Evolutionary conservation across 2,797 vertebrate species (phyloP).

Genomic region (Nothura maculosa): DNA sequence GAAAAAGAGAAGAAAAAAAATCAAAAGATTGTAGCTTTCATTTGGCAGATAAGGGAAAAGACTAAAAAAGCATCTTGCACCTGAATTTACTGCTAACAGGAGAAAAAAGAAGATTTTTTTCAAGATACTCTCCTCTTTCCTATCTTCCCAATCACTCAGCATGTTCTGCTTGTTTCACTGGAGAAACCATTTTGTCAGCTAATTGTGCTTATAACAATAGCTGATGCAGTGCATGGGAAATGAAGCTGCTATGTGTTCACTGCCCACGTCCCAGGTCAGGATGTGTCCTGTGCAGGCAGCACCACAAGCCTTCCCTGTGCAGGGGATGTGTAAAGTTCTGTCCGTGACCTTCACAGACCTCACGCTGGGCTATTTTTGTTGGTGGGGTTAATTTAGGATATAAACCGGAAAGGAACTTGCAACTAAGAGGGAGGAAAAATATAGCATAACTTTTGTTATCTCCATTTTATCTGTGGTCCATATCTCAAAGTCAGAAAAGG

Average conservation of each 20-base stretch:
- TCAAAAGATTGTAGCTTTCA: neutral
- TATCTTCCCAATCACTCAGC: neutral
- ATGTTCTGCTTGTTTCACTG: slow-evolving; percentile 16
- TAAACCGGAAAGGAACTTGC: slow-evolving; percentile 42
- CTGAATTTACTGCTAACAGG: neutral
- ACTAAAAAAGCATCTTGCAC: neutral
- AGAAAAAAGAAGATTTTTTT: neutral
- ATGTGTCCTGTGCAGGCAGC: slow-evolving; percentile 74
- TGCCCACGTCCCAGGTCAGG: slow-evolving; percentile 81
- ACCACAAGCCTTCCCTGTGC: neutral
- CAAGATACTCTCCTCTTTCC: neutral
- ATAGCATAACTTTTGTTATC: neutral
- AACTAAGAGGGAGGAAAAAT: neutral
- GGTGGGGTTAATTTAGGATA: slow-evolving; percentile 45
- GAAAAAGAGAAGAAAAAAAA: neutral
- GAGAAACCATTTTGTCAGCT: slow-evolving; percentile 55
- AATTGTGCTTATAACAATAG: slow-evolving; percentile 82
- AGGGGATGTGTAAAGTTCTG: slow-evolving; percentile 13
- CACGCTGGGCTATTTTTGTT: slow-evolving; percentile 40
- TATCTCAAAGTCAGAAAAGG: neutral
- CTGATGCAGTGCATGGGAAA: slow-evolving; percentile 83
- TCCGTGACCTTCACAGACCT: slow-evolving; percentile 19
- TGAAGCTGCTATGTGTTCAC: slow-evolving; percentile 76
- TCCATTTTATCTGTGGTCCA: neutral
- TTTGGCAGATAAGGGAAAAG: neutral